These are phyloP conservation scores for Hippoglossus stenolepis DNA, from an alignment of 2,113 vertebrate species.

Conservation along the genomic window DNA sequence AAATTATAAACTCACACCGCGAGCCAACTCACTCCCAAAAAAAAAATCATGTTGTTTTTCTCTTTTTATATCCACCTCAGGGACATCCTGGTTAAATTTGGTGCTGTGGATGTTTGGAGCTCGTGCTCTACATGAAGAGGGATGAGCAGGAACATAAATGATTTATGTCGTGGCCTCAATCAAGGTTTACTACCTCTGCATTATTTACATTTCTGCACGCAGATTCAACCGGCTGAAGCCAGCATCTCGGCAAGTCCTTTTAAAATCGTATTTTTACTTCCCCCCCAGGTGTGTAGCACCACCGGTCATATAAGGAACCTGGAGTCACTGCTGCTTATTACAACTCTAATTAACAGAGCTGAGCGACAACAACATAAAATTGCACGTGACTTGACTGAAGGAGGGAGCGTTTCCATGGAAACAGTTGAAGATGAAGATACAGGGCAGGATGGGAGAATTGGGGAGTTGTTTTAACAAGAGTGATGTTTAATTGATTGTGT, in stretches of 20 bases:
- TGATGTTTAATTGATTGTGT: slow-evolving; percentile 22
- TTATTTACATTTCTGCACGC: slow-evolving; percentile 56
- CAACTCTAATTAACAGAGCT: neutral
- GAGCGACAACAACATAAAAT: slow-evolving; percentile 10
- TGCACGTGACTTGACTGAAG: slow-evolving; percentile 10
- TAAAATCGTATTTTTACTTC: accelerated
- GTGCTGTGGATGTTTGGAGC: neutral
- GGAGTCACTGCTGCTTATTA: neutral
- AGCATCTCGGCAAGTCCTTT: neutral
- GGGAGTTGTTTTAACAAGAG: slow-evolving; percentile 41
- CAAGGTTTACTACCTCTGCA: slow-evolving; percentile 44
- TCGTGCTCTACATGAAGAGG: slow-evolving; percentile 7
- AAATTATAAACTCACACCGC: too few species aligned
- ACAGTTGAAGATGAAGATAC: slow-evolving; percentile 34
- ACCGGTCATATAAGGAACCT: neutral
- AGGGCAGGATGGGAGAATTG: slow-evolving; percentile 5
- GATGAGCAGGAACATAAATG: slow-evolving; percentile 35
- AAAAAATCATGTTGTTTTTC: neutral
- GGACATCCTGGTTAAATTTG: neutral
- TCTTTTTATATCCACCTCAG: neutral
- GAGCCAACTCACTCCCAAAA: neutral
- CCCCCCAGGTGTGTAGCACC: too few species aligned
- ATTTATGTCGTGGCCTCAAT: slow-evolving; percentile 42
- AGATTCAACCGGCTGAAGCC: slow-evolving; percentile 11
- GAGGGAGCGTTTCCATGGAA: slow-evolving; percentile 58